Evolutionary conservation across 2,888 invertebrate genomes (phyloP).

Genomic region (Adineta ricciae): DNA sequence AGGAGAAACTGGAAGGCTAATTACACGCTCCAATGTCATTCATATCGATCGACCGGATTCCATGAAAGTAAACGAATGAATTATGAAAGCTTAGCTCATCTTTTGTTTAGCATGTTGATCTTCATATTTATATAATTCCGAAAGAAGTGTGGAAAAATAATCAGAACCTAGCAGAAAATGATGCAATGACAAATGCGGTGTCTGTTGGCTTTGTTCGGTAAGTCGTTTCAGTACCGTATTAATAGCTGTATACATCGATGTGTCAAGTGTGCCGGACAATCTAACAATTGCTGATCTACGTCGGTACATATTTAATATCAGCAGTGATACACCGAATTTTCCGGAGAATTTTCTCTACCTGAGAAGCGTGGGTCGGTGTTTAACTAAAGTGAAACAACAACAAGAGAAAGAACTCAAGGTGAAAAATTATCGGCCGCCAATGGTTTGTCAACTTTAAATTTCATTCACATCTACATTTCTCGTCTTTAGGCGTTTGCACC

Average conservation of each 20-base stretch:
- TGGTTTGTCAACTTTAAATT: background rate
- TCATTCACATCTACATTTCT: background rate
- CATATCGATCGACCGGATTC: background rate
- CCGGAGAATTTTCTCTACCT: conserved; percentile 53
- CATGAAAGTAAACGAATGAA: background rate
- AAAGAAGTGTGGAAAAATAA: conserved; percentile 52
- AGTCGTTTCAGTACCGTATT: conserved; percentile 16
- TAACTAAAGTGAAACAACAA: conserved; percentile 51
- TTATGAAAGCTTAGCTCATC: background rate
- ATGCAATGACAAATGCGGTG: conserved; percentile 51
- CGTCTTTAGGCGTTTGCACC: no score
- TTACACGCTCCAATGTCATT: background rate
- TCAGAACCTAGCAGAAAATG: conserved; percentile 52
- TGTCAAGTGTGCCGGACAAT: conserved; percentile 42
- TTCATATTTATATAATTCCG: conserved; percentile 53
- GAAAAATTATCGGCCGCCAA: conserved; percentile 53
- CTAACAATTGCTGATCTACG: conserved; percentile 44
- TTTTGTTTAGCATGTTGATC: conserved; percentile 50
- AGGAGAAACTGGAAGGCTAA: background rate
- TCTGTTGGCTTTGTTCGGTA: conserved; percentile 54
- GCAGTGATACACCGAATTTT: conserved; percentile 49
- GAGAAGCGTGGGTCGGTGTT: conserved; percentile 53
- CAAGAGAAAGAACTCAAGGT: conserved; percentile 53
- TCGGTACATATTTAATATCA: conserved; percentile 49
- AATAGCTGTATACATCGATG: conserved; percentile 27